A percentile compares a stretch with the other conserved stretches of the same genome.
Evolutionary conservation across 2,113 vertebrate genomes (phyloP).

Genomic region (Ptilorrhoa leucosticta): DNA sequence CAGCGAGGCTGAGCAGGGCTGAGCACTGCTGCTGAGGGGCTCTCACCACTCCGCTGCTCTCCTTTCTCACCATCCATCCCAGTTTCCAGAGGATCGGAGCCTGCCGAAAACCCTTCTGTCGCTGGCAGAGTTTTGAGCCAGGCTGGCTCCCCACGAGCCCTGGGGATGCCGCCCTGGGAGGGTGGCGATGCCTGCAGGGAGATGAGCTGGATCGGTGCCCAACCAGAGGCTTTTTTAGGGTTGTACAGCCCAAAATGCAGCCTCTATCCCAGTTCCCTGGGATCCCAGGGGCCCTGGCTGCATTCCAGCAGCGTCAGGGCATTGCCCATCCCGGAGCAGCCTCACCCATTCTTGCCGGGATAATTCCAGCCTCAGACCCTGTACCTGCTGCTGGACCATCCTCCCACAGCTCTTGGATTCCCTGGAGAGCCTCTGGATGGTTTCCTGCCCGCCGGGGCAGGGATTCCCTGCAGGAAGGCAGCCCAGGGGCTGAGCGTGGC

Average conservation of each 20-base stretch:
- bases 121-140: background rate
- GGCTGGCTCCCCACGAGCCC: background rate
- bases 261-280: background rate
- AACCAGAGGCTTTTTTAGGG: background rate
- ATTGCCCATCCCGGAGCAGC: background rate
- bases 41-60: background rate
- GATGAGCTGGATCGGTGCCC: background rate
- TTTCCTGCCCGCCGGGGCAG: rapidly evolving
- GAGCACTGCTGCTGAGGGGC: background rate
- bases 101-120: background rate
- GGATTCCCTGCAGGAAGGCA: background rate
- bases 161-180: background rate
- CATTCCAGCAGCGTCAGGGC: background rate
- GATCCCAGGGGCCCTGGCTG: background rate
- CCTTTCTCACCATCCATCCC: background rate
- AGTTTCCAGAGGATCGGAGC: background rate
- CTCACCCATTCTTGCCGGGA: background rate
- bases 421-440: background rate
- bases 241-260: background rate
- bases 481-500: rapidly evolving
- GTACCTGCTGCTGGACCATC: rapidly evolving
- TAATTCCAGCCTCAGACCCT: background rate
- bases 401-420: background rate
- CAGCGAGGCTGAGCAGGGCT: background rate
- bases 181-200: background rate